Evolutionary conservation across 1,140 invertebrate genomes (phyloP).

Genomic region (Drosophila bifasciata): DNA sequence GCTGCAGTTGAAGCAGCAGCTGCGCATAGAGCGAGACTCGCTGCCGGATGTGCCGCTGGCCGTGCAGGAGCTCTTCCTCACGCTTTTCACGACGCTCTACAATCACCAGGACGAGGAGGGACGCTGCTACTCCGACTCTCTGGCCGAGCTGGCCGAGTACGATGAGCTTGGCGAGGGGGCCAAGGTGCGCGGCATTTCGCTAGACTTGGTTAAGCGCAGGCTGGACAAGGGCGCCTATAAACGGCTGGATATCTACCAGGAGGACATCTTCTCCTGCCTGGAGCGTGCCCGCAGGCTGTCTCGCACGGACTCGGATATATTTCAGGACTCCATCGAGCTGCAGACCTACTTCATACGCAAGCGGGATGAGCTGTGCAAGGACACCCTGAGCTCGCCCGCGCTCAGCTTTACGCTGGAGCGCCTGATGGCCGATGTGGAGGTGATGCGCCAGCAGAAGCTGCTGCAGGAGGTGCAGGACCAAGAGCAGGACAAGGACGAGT

Average conservation of each 20-base stretch:
- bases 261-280: slow-evolving; percentile 97
- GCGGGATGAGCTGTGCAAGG: slow-evolving; percentile 90
- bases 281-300: slow-evolving; percentile 94
- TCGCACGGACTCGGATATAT: slow-evolving; percentile 95
- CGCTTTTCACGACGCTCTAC: slow-evolving; percentile 96
- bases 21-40: slow-evolving; percentile 92
- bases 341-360: slow-evolving; percentile 96
- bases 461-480: slow-evolving; percentile 92
- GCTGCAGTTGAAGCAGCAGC: slow-evolving; percentile 94
- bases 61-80: slow-evolving; percentile 95
- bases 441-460: slow-evolving; percentile 90
- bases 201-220: slow-evolving; percentile 93
- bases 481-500: slow-evolving; percentile 83
- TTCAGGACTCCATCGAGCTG: slow-evolving; percentile 95
- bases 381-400: slow-evolving; percentile 94
- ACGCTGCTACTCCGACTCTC: slow-evolving; percentile 97
- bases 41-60: slow-evolving; percentile 94
- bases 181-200: slow-evolving; percentile 90
- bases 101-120: slow-evolving; percentile 98
- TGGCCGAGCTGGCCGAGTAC: slow-evolving; percentile 96
- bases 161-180: slow-evolving; percentile 89
- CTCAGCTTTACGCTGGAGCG: slow-evolving; percentile 91
- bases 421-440: slow-evolving; percentile 89
- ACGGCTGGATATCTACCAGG: slow-evolving; percentile 97
- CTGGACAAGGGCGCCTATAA: slow-evolving; percentile 95